Evolutionary conservation across 2,888 invertebrate genomes (phyloP).

Genomic region (Apantesis nais): DNA sequence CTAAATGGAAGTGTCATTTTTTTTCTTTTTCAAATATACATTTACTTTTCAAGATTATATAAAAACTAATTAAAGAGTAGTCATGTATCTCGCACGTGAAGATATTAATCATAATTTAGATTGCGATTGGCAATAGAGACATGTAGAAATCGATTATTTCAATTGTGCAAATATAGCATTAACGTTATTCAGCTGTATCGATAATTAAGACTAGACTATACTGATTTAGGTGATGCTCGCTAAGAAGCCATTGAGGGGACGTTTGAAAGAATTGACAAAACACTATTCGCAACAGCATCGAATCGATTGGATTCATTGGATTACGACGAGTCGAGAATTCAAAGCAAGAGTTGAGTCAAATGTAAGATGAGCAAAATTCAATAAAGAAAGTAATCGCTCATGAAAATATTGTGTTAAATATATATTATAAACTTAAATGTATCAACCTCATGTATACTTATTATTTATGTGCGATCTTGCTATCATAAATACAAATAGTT

Average conservation of each 20-base stretch:
- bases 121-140: background rate
- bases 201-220: too few relatives aligned
- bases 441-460: too few relatives aligned
- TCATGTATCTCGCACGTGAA: background rate
- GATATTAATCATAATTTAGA: too few relatives aligned
- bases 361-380: background rate
- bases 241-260: background rate
- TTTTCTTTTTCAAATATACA: too few relatives aligned
- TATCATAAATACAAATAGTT: too few relatives aligned
- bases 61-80: too few relatives aligned
- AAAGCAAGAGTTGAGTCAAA: background rate
- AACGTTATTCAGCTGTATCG: background rate
- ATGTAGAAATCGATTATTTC: background rate
- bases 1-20: too few relatives aligned
- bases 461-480: too few relatives aligned
- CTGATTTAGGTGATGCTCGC: background rate
- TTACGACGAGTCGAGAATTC: background rate
- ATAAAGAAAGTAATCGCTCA: background rate
- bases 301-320: background rate
- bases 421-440: too few relatives aligned
- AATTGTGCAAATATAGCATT: background rate
- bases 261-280: background rate
- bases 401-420: background rate
- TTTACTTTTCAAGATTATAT: too few relatives aligned
- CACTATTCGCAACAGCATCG: background rate